These are phyloP conservation scores for Epicauta chinensis DNA, from an alignment of 1,140 invertebrate species.

Conservation along the genomic window DNA sequence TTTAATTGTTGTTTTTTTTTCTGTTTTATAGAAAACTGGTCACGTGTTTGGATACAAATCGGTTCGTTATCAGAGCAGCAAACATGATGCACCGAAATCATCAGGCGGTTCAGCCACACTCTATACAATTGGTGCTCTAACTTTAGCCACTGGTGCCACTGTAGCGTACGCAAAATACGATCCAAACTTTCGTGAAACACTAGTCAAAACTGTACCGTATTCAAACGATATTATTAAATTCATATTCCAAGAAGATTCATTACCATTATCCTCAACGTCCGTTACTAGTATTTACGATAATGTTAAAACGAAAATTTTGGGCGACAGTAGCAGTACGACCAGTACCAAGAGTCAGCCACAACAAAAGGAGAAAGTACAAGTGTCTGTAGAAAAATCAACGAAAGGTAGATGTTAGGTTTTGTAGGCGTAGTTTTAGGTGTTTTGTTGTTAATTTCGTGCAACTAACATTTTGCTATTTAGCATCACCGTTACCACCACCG, in stretches of 20 bases:
- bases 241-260: slow-evolving; percentile 58
- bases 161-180: slow-evolving; percentile 63
- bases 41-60: neutral
- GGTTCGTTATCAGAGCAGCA: slow-evolving; percentile 10
- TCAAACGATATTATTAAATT: slow-evolving; percentile 59
- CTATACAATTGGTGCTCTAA: slow-evolving; percentile 37
- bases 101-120: slow-evolving; percentile 21
- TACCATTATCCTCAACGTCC: too few relatives aligned
- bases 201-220: slow-evolving; percentile 61
- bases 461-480: too few relatives aligned
- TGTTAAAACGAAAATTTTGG: slow-evolving; percentile 19
- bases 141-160: slow-evolving; percentile 51
- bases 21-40: too few relatives aligned
- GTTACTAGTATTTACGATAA: neutral
- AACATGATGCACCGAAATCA: slow-evolving; percentile 17
- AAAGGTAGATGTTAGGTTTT: too few relatives aligned
- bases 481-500: too few relatives aligned
- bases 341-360: neutral
- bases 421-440: too few relatives aligned
- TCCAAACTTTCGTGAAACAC: slow-evolving; percentile 55
- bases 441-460: too few relatives aligned
- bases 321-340: neutral
- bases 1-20: too few relatives aligned
- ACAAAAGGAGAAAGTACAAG: too few relatives aligned
- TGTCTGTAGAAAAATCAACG: too few relatives aligned